These are phyloP conservation scores for Goniozus legneri DNA, from an alignment of 1,140 invertebrate genomes.

Conservation along the genomic window DNA sequence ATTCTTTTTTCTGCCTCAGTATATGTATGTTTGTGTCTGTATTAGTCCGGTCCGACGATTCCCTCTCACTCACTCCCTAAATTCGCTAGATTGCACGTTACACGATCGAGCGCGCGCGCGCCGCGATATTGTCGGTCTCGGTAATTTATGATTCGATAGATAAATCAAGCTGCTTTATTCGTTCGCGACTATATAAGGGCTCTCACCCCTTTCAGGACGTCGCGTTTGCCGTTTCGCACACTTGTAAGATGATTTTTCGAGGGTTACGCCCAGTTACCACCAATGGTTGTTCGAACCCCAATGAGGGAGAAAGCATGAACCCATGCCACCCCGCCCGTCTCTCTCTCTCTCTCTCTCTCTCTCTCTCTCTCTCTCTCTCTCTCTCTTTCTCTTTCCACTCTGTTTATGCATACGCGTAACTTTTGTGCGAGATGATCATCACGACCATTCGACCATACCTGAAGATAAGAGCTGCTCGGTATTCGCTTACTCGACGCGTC, in stretches of 20 bases:
- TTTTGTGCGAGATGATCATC: too few species aligned
- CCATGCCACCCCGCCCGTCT: conserved; percentile 4
- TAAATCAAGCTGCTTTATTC: conserved; percentile 39
- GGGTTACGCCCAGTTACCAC: conserved; percentile 30
- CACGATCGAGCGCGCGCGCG: neutral
- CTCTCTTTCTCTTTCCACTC: too few species aligned
- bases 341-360: conserved; percentile 7
- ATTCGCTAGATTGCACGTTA: neutral
- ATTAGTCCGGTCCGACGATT: too few species aligned
- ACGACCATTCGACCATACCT: too few species aligned
- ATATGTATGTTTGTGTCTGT: too few species aligned
- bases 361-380: neutral
- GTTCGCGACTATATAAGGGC: conserved; percentile 12
- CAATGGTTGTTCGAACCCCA: conserved; percentile 7
- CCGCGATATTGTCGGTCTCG: conserved; percentile 36
- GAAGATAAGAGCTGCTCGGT: too few species aligned
- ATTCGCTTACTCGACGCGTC: too few species aligned
- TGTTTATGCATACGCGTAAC: too few species aligned
- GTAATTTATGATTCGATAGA: conserved; percentile 51
- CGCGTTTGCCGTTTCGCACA: conserved; percentile 20
- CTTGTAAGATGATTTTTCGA: conserved; percentile 41
- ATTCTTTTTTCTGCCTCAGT: too few species aligned
- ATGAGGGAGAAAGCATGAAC: neutral
- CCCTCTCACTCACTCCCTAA: too few species aligned
- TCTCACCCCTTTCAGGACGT: too few species aligned